Evolutionary conservation across 1,140 invertebrate species (phyloP).

Genomic region (Macrosteles quadrilineatus): DNA sequence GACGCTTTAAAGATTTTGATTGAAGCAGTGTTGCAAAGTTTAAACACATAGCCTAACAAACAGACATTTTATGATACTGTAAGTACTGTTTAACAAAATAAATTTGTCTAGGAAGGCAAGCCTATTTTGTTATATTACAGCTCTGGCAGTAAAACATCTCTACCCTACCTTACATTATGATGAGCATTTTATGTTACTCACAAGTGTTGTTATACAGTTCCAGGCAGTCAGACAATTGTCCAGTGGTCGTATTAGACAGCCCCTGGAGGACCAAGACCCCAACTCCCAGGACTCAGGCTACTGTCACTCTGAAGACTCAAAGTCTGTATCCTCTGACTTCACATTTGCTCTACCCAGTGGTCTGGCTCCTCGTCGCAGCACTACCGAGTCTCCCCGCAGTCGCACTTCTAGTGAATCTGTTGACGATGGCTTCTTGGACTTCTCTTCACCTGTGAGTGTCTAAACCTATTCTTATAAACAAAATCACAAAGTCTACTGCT

Average conservation of each 20-base stretch:
- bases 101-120: too few relatives aligned
- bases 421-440: constrained; percentile 69
- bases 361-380: constrained; percentile 53
- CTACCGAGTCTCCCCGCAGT: constrained; percentile 48
- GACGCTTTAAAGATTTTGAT: too few relatives aligned
- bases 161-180: too few relatives aligned
- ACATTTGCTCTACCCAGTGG: constrained; percentile 57
- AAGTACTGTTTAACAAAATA: too few relatives aligned
- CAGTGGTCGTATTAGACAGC: constrained; percentile 28
- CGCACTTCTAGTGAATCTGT: constrained; percentile 54
- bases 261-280: constrained; percentile 49
- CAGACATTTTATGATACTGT: too few relatives aligned
- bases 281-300: constrained; percentile 64
- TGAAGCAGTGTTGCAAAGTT: too few relatives aligned
- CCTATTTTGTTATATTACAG: too few relatives aligned
- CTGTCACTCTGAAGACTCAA: constrained; percentile 43
- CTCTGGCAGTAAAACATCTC: too few relatives aligned
- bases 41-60: too few relatives aligned
- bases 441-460: constrained; percentile 50
- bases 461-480: too few relatives aligned
- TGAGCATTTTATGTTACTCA: too few relatives aligned
- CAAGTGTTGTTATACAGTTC: constrained; percentile 32
- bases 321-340: constrained; percentile 39
- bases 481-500: too few relatives aligned
- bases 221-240: constrained; percentile 29